Evolutionary conservation across 2,797 vertebrate genomes (phyloP).

Genomic region (Natrix natrix): DNA sequence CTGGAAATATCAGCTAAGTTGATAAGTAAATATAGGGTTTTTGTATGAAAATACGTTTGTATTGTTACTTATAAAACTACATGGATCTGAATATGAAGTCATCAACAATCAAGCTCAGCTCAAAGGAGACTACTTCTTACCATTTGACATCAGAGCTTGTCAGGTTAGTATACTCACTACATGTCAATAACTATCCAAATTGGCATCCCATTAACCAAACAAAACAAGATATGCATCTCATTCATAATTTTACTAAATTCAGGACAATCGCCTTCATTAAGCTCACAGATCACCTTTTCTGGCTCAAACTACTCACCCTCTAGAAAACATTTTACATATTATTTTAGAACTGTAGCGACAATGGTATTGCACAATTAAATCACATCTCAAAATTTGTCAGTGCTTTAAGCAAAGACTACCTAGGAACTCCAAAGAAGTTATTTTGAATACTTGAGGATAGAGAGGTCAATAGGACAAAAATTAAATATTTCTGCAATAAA

Average conservation of each 20-base stretch:
- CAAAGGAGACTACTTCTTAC: background rate
- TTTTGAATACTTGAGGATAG: background rate
- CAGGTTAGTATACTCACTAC: background rate
- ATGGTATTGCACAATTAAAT: background rate
- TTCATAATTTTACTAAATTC: background rate
- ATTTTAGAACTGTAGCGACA: background rate
- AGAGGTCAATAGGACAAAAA: background rate
- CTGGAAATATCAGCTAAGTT: background rate
- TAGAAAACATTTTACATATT: background rate
- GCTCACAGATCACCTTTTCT: background rate
- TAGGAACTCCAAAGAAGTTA: background rate
- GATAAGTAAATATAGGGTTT: background rate
- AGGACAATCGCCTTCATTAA: background rate
- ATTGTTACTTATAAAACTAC: background rate
- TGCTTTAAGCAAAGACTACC: background rate
- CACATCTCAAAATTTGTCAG: background rate
- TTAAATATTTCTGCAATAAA: background rate
- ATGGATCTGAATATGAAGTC: background rate
- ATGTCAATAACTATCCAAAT: background rate
- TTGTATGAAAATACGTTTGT: background rate
- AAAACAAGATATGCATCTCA: background rate
- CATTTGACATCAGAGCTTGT: background rate
- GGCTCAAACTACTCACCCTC: background rate
- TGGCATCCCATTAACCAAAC: background rate
- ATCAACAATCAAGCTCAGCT: background rate